A percentile compares a stretch with the other conserved stretches of the same genome.
Evolutionary conservation across 2,797 vertebrate genomes (phyloP).

Genomic region (Graptemys geographica): DNA sequence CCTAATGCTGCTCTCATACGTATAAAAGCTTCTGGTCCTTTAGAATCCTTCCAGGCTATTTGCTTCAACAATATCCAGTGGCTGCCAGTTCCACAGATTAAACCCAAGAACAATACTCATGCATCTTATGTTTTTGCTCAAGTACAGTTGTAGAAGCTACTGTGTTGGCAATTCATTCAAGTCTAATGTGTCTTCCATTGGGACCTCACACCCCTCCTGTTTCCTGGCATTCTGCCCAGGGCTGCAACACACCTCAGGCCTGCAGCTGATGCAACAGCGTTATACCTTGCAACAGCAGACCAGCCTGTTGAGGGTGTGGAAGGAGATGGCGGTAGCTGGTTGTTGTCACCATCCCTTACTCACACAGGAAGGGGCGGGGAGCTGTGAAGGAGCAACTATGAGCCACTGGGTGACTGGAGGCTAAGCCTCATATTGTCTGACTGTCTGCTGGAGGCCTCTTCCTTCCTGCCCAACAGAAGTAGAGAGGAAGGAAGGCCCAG

Average conservation of each 20-base stretch:
- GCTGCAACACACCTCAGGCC: too few relatives aligned
- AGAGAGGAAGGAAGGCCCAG: background rate
- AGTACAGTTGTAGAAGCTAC: background rate
- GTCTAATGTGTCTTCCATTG: background rate
- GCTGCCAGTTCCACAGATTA: background rate
- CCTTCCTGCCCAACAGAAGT: background rate
- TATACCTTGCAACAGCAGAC: too few relatives aligned
- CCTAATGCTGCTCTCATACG: background rate
- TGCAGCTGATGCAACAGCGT: too few relatives aligned
- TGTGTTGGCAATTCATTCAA: background rate
- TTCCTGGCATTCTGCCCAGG: too few relatives aligned
- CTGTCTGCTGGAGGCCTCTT: background rate
- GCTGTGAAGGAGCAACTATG: background rate
- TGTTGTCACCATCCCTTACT: background rate
- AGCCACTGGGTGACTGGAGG: constrained; percentile 9
- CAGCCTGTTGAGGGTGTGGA: too few relatives aligned
- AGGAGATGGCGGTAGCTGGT: background rate
- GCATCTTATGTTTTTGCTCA: background rate
- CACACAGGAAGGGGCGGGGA: background rate
- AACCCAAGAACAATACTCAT: background rate
- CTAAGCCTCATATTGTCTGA: constrained; percentile 11
- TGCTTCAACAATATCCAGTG: too few relatives aligned
- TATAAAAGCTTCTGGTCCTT: background rate
- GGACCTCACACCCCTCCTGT: too few relatives aligned
- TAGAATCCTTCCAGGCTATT: background rate